These are phyloP conservation scores for Oligia latruncula DNA, from an alignment of 2,888 invertebrate species.

Conservation along the genomic window DNA sequence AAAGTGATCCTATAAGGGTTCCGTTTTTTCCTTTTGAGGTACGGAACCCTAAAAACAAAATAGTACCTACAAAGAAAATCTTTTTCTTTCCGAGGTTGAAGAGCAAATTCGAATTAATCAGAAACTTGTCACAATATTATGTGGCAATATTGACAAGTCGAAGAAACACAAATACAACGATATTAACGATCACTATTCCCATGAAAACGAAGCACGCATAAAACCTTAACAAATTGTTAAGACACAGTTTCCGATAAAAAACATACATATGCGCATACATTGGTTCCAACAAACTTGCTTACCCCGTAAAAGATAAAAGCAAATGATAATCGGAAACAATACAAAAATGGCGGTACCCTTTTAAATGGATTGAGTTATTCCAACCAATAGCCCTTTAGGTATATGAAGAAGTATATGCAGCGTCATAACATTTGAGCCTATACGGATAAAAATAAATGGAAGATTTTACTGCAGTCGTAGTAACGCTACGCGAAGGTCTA, in stretches of 20 bases:
- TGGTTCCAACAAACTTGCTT: constrained; percentile 26
- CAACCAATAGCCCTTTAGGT: constrained; percentile 27
- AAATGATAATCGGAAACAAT: constrained; percentile 30
- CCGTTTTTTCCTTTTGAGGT: too few species aligned
- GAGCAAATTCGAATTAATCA: background rate
- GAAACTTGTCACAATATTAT: background rate
- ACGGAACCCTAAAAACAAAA: background rate
- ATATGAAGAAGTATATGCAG: constrained; percentile 7
- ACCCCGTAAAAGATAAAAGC: constrained; percentile 37
- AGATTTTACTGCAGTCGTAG: background rate
- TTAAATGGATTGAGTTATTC: constrained; percentile 46
- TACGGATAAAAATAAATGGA: constrained; percentile 21
- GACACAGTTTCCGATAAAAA: constrained; percentile 17
- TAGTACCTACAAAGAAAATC: too few species aligned
- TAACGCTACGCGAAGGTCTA: constrained; percentile 12
- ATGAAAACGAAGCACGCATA: background rate
- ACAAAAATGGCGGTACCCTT: constrained; percentile 48
- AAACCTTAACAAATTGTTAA: background rate
- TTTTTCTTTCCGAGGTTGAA: too few species aligned
- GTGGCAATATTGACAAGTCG: background rate
- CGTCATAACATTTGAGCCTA: constrained; percentile 25
- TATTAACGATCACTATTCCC: background rate
- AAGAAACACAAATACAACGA: background rate
- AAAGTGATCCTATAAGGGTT: too few species aligned
- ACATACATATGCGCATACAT: constrained; percentile 37